Evolutionary conservation across 2,113 vertebrate genomes (phyloP).

Genomic region (Vulpes lagopus): DNA sequence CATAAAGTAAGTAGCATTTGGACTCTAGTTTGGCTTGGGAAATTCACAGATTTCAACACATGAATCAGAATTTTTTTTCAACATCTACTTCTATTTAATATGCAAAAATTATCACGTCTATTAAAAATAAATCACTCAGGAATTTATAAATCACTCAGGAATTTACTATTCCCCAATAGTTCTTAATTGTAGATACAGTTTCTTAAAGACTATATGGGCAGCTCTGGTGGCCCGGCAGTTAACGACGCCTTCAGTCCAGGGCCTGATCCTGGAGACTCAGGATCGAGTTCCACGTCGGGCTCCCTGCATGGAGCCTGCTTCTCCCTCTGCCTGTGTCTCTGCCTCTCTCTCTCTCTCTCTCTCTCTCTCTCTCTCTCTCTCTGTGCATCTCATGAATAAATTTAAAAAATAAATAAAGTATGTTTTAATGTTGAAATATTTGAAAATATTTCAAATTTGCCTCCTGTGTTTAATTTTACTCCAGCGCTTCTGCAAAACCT

Average conservation of each 20-base stretch:
- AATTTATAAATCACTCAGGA: background rate
- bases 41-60: background rate
- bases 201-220: background rate
- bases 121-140: background rate
- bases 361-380: no score
- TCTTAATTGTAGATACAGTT: background rate
- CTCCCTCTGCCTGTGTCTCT: no score
- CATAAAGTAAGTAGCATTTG: slow-evolving; percentile 91
- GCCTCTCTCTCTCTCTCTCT: no score
- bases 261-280: no score
- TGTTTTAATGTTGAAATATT: background rate
- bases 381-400: no score
- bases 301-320: no score
- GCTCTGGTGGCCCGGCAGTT: no score
- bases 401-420: no score
- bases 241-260: no score
- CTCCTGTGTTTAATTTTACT: slow-evolving; percentile 34
- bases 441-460: background rate
- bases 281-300: no score
- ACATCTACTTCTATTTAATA: background rate
- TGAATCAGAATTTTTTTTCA: background rate
- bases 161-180: background rate
- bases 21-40: background rate
- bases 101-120: background rate
- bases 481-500: background rate